Percentiles rank a stretch among this genome's conserved stretches.
phyloP scores from a whole-genome alignment of 1,140 invertebrate species.

The Ostrea edulis region DNA sequence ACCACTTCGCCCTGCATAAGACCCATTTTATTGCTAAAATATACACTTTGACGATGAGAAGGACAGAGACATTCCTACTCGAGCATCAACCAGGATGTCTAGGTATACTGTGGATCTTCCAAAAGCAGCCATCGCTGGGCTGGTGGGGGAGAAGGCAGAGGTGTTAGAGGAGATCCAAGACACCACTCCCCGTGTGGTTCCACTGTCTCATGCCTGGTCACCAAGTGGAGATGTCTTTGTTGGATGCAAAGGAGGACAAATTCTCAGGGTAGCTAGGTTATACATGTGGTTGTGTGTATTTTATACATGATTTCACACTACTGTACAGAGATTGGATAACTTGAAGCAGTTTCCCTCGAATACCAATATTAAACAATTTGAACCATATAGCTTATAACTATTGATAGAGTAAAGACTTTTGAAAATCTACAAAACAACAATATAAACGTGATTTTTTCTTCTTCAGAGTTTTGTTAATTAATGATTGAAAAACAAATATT shows the following conservation, averaged over 20 bases:
- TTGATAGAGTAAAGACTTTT: too few relatives aligned
- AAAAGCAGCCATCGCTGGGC: constrained; percentile 75
- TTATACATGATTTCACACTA: too few relatives aligned
- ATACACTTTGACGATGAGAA: constrained; percentile 66
- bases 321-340: too few relatives aligned
- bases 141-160: constrained; percentile 72
- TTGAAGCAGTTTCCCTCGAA: too few relatives aligned
- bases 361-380: too few relatives aligned
- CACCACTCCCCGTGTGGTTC: constrained; percentile 64
- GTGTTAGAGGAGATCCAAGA: constrained; percentile 73
- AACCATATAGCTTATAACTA: too few relatives aligned
- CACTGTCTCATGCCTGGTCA: constrained; percentile 73
- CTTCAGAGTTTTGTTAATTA: too few relatives aligned
- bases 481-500: too few relatives aligned
- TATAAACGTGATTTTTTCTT: too few relatives aligned
- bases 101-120: constrained; percentile 73
- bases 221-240: constrained; percentile 75
- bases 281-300: neutral
- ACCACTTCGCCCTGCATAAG: too few relatives aligned
- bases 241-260: constrained; percentile 76
- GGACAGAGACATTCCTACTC: constrained; percentile 59
- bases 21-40: too few relatives aligned
- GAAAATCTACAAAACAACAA: too few relatives aligned
- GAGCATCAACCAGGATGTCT: constrained; percentile 67
- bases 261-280: constrained; percentile 75